Base-by-base conservation (phyloP, 2,113 vertebrate species). In the Nettapus auritus region DNA sequence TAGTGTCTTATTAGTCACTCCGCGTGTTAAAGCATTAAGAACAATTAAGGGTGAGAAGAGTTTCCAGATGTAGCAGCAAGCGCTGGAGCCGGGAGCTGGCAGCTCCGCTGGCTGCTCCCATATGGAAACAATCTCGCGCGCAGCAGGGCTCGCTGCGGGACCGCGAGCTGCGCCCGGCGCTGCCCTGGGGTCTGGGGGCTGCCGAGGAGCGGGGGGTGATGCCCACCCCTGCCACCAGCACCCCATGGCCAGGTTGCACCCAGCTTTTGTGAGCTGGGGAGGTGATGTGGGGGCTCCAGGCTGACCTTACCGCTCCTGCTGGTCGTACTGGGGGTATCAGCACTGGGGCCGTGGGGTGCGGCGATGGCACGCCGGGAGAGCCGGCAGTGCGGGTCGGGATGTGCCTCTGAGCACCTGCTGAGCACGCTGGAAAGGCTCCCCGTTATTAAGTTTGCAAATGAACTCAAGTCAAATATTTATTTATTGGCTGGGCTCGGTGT, bases 11-110 rank as follows among this genome's bases (percentile, higher is more conserved):
- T 97, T 97, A 96, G 97, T 94, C 89, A 89, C 91, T 96, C 80
- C 8, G 68, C 28, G 86, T 97, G 97, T 96, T 96, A 96, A 94
- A 88, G 96, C 96, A 97, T 98, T 97, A 97, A 82, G 91, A 91
- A 93, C 97, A 96, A 98, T 98, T 98, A 98, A 86, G 97, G 92
- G 94, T 88, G 96, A 96, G 96, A 97, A 96, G 95, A 89, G 95
- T 66, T 96, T 97, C 97, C 97, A 98, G 97, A 96, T 97, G 98
- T 83, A 93, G 94, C 21, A 0, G 70, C 76, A 75, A 40, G 79
- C 4, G 3, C 95, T 31, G 91, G 94, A 76, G 94, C 88, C 18
- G 91, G 85, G 86, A 97, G 70, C 82, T 93, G 92, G 63, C 56
- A 69, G 91, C 86, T 66, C 91, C 0, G 44, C 77, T 53, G 81